A percentile compares a stretch with the other conserved stretches of the same genome.
phyloP scores from a whole-genome alignment of 2,797 vertebrate genomes.

The Molossus molossus region DNA sequence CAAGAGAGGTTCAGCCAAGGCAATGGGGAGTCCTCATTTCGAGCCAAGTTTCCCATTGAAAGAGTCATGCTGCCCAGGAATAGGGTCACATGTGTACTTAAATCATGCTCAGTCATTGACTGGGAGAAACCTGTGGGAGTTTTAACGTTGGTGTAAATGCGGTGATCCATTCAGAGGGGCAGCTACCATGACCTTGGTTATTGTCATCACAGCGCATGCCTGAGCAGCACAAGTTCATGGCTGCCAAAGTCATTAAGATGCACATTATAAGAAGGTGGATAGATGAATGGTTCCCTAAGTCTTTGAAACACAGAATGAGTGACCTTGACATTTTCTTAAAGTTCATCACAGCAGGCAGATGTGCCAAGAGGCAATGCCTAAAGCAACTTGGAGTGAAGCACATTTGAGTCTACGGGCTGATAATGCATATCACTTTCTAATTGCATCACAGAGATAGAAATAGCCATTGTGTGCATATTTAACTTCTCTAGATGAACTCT shows the following conservation, averaged over 20 bases:
- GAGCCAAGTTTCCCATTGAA: background rate
- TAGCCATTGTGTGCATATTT: background rate
- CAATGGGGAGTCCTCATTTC: background rate
- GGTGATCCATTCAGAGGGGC: background rate
- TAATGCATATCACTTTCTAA: background rate
- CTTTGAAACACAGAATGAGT: conserved; percentile 62
- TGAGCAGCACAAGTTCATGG: background rate
- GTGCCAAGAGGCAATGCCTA: conserved; percentile 30
- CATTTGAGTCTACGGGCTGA: conserved; percentile 49
- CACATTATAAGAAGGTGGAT: background rate
- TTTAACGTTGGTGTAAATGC: background rate
- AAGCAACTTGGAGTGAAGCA: conserved; percentile 44
- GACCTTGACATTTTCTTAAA: conserved; percentile 55
- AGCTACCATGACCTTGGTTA: background rate
- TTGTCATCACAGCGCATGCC: background rate
- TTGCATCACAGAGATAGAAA: conserved; percentile 36
- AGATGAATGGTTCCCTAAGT: background rate
- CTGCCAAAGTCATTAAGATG: background rate
- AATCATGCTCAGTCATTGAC: background rate
- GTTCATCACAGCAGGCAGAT: background rate
- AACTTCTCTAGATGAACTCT: conserved; percentile 52
- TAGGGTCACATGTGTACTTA: background rate
- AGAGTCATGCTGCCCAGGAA: background rate
- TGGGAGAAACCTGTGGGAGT: background rate
- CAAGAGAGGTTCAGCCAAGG: background rate